Percentiles rank a stretch among this genome's conserved stretches.
Evolutionary conservation across 2,113 vertebrate species (phyloP).

Genomic region (Orientallactaga bullata): DNA sequence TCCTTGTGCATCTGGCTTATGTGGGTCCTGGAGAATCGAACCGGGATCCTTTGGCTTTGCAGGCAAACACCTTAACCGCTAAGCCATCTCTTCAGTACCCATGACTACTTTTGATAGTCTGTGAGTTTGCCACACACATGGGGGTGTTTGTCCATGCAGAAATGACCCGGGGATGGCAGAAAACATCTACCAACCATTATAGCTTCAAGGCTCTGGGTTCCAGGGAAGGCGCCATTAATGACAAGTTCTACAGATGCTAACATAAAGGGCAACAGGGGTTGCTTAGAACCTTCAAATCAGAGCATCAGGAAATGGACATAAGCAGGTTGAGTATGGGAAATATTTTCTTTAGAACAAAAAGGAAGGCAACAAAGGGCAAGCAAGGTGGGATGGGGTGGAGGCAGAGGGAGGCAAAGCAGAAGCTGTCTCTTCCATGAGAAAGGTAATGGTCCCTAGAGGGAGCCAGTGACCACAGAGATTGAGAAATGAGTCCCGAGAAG

Average conservation of each 20-base stretch:
- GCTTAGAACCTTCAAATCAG: background rate
- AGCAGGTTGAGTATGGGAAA: background rate
- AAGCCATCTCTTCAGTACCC: too few relatives aligned
- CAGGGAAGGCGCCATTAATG: background rate
- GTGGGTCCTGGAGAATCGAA: too few relatives aligned
- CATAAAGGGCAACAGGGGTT: background rate
- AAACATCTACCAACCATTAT: rapidly evolving
- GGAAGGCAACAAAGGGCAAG: background rate
- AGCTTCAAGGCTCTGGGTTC: background rate
- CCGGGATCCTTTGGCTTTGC: too few relatives aligned
- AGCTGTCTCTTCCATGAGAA: background rate
- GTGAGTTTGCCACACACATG: rapidly evolving
- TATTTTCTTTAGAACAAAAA: background rate
- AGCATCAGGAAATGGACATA: background rate
- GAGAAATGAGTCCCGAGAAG: background rate
- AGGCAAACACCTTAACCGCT: too few relatives aligned
- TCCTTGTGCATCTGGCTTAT: too few relatives aligned
- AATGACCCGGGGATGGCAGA: background rate
- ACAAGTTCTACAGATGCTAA: background rate
- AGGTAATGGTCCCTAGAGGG: background rate
- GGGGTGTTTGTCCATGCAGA: background rate
- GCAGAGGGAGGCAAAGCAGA: background rate
- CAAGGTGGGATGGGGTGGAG: background rate
- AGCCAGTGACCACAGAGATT: background rate
- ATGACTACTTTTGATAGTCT: background rate